These are phyloP conservation scores for Caenorhabditis becei DNA, from an alignment of 2,888 invertebrate species.

Conservation along the genomic window DNA sequence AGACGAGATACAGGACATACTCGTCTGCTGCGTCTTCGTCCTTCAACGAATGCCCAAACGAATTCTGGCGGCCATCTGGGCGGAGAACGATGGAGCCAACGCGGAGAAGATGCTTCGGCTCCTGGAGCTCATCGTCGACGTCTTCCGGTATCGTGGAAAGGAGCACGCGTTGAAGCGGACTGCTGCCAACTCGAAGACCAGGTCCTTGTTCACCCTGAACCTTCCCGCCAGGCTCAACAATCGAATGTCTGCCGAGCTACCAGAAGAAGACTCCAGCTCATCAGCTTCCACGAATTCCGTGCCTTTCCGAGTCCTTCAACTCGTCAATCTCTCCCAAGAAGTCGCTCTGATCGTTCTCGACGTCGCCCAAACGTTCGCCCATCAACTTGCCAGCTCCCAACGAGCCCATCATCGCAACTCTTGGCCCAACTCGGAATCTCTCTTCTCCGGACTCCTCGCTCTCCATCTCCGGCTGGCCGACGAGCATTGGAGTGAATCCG, in stretches of 20 bases:
- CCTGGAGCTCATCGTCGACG: slow-evolving; percentile 74
- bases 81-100: slow-evolving; percentile 65
- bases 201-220: slow-evolving; percentile 48
- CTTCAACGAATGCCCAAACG: slow-evolving; percentile 91
- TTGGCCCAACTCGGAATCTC: slow-evolving; percentile 84
- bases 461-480: slow-evolving; percentile 92
- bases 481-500: slow-evolving; percentile 91
- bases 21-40: slow-evolving; percentile 87
- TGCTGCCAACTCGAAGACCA: slow-evolving; percentile 59
- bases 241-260: slow-evolving; percentile 34
- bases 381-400: slow-evolving; percentile 70
- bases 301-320: slow-evolving; percentile 85
- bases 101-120: slow-evolving; percentile 69
- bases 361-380: slow-evolving; percentile 83
- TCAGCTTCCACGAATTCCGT: slow-evolving; percentile 41
- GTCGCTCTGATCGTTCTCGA: slow-evolving; percentile 92
- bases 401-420: slow-evolving; percentile 30
- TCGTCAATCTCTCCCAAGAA: slow-evolving; percentile 89
- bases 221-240: slow-evolving; percentile 22
- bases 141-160: slow-evolving; percentile 69
- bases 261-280: slow-evolving; percentile 25
- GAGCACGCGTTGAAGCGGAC: slow-evolving; percentile 56
- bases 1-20: slow-evolving; percentile 83
- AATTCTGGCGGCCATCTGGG: slow-evolving; percentile 68
- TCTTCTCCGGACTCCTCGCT: slow-evolving; percentile 90